phyloP scores from a whole-genome alignment of 2,888 invertebrate genomes.

The Platerodrilus igneus region DNA sequence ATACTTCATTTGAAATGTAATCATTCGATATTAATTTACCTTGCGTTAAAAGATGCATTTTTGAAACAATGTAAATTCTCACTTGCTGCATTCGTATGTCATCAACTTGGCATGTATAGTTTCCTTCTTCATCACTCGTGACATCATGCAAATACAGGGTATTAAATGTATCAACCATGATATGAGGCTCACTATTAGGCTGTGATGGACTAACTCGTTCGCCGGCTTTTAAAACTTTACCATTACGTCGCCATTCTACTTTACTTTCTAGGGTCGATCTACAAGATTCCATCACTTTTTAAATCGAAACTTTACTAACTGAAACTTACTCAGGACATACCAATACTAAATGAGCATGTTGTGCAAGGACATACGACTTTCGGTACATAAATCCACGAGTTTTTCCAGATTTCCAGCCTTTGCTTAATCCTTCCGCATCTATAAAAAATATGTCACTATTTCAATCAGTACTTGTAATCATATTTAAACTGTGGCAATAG shows the following conservation, averaged over 20 bases:
- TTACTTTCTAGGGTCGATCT: slow-evolving; percentile 49
- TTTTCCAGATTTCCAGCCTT: slow-evolving; percentile 47
- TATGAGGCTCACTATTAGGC: slow-evolving; percentile 47
- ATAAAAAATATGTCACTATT: slow-evolving; percentile 10
- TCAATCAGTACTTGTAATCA: slow-evolving; percentile 1
- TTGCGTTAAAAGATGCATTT: slow-evolving; percentile 51
- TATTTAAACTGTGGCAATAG: background rate
- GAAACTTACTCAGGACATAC: slow-evolving; percentile 53
- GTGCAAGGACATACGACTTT: slow-evolving; percentile 50
- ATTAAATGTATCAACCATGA: slow-evolving; percentile 55
- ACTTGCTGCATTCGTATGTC: slow-evolving; percentile 54
- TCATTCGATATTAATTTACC: slow-evolving; percentile 46
- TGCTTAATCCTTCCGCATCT: slow-evolving; percentile 43
- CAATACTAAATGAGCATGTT: slow-evolving; percentile 53
- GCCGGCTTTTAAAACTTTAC: slow-evolving; percentile 48
- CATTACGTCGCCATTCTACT: slow-evolving; percentile 56
- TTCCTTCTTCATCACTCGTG: slow-evolving; percentile 60
- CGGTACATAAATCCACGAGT: slow-evolving; percentile 48
- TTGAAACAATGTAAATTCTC: slow-evolving; percentile 51
- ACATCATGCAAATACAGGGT: slow-evolving; percentile 57
- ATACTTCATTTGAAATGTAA: too few species aligned
- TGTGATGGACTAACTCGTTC: slow-evolving; percentile 33
- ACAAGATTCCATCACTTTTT: slow-evolving; percentile 2
- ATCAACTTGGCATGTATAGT: slow-evolving; percentile 64
- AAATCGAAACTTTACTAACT: background rate